Evolutionary conservation across 1,140 invertebrate genomes (phyloP).

Genomic region (Drosophila varians): DNA sequence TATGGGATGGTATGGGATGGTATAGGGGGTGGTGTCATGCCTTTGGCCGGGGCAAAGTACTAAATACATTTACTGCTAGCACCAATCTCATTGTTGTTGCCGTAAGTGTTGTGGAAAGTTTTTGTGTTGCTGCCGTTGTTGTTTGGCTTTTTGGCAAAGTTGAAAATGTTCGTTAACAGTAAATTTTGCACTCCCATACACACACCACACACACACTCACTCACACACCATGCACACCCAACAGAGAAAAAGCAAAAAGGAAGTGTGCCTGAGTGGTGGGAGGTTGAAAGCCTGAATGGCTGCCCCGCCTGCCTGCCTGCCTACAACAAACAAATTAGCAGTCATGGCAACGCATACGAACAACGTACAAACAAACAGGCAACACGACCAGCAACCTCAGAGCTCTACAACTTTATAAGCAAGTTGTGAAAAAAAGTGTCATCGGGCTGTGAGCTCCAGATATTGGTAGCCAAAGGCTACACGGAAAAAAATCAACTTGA

Average conservation of each 20-base stretch:
- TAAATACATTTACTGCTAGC: constrained; percentile 69
- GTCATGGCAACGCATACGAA: constrained; percentile 68
- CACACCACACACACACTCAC: constrained; percentile 9
- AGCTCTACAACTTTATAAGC: constrained; percentile 72
- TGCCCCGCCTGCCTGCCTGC: constrained; percentile 45
- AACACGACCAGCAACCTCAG: constrained; percentile 49
- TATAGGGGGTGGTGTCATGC: constrained; percentile 6
- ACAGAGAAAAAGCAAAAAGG: constrained; percentile 10
- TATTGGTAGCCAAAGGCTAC: constrained; percentile 3
- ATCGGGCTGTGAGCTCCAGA: constrained; percentile 41
- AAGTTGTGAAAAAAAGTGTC: constrained; percentile 61
- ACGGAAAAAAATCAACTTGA: background rate
- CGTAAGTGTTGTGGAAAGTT: constrained; percentile 78
- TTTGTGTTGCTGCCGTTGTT: constrained; percentile 79
- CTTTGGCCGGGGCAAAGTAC: constrained; percentile 48
- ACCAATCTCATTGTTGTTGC: constrained; percentile 65
- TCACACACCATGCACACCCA: background rate
- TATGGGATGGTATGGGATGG: too few relatives aligned
- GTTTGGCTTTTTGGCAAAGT: constrained; percentile 81
- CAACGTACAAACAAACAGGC: constrained; percentile 59
- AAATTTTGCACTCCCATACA: constrained; percentile 71
- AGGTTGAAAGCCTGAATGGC: constrained; percentile 57
- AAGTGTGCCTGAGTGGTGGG: constrained; percentile 4
- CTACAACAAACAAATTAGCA: constrained; percentile 79
- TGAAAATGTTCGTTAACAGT: constrained; percentile 79